Percentiles rank a stretch among this genome's conserved stretches.
Evolutionary conservation across 2,797 vertebrate species (phyloP).

Genomic region (Siniperca obscura): DNA sequence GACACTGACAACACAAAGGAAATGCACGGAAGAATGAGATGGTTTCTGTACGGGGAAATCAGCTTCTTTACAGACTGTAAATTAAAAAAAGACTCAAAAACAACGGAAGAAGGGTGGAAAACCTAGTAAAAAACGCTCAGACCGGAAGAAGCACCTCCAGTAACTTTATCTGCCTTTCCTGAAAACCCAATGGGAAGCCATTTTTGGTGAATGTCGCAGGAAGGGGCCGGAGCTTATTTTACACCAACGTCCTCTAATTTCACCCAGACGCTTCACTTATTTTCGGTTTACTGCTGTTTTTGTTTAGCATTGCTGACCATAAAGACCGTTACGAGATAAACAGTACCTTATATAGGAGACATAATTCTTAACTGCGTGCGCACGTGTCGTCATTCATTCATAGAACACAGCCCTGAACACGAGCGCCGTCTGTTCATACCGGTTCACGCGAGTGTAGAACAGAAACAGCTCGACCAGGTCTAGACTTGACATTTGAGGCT

Average conservation of each 20-base stretch:
- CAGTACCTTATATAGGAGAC: neutral
- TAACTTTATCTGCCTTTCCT: conserved; percentile 7
- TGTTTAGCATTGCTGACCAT: rapidly evolving
- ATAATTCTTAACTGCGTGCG: conserved; percentile 1
- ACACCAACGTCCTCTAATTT: neutral
- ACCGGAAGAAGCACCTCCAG: conserved; percentile 24
- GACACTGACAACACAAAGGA: neutral
- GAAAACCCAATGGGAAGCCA: conserved; percentile 69
- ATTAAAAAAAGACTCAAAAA: neutral
- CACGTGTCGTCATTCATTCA: conserved; percentile 80
- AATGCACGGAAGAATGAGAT: rapidly evolving
- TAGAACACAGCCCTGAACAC: neutral
- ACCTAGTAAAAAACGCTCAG: neutral
- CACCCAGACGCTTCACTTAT: neutral
- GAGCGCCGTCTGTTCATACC: neutral
- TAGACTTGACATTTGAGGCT: no score
- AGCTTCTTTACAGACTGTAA: neutral
- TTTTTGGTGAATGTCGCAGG: conserved; percentile 73
- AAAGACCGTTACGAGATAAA: neutral
- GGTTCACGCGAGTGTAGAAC: neutral
- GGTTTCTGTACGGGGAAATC: neutral
- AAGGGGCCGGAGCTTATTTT: conserved; percentile 3
- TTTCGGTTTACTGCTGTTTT: rapidly evolving
- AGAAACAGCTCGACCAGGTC: neutral
- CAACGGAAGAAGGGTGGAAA: neutral